phyloP scores from a whole-genome alignment of 2,888 invertebrate genomes.

The Lathronympha strigana region DNA sequence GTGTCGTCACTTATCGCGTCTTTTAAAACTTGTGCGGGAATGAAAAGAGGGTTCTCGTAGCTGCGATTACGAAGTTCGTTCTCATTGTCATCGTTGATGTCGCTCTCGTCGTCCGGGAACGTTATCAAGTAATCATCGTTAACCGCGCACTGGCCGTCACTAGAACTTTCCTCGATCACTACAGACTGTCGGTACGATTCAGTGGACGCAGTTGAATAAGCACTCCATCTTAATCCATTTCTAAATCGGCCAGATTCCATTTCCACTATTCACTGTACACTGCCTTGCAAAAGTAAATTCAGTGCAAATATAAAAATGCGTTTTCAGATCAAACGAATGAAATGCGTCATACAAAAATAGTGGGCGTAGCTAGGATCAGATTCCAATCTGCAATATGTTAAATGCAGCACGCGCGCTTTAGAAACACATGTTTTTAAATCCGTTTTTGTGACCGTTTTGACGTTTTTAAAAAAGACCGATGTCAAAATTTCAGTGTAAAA shows the following conservation, averaged over 20 bases:
- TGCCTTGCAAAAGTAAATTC: no score
- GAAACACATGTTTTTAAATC: constrained; percentile 30
- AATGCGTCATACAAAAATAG: constrained; percentile 54
- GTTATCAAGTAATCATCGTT: constrained; percentile 69
- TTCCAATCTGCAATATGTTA: constrained; percentile 66
- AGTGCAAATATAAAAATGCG: constrained; percentile 48
- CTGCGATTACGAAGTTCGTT: constrained; percentile 62
- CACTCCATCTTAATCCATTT: constrained; percentile 66
- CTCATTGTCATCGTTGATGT: constrained; percentile 54
- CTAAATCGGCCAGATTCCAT: constrained; percentile 72
- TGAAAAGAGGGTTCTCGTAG: constrained; percentile 72
- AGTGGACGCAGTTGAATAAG: constrained; percentile 56
- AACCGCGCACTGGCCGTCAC: constrained; percentile 54
- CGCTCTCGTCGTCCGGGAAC: constrained; percentile 64
- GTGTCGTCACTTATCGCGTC: constrained; percentile 67
- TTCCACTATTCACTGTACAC: constrained; percentile 48
- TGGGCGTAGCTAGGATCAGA: constrained; percentile 71
- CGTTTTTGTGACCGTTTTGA: constrained; percentile 54
- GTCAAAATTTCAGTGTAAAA: constrained; percentile 52
- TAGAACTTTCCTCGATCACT: constrained; percentile 56
- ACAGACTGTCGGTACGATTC: constrained; percentile 56
- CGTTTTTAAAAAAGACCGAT: constrained; percentile 56
- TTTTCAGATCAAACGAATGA: constrained; percentile 51
- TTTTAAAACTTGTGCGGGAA: constrained; percentile 70
- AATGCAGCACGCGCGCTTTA: constrained; percentile 45